Evolutionary conservation across 2,113 vertebrate genomes (phyloP).

Genomic region (Pygoscelis adeliae): DNA sequence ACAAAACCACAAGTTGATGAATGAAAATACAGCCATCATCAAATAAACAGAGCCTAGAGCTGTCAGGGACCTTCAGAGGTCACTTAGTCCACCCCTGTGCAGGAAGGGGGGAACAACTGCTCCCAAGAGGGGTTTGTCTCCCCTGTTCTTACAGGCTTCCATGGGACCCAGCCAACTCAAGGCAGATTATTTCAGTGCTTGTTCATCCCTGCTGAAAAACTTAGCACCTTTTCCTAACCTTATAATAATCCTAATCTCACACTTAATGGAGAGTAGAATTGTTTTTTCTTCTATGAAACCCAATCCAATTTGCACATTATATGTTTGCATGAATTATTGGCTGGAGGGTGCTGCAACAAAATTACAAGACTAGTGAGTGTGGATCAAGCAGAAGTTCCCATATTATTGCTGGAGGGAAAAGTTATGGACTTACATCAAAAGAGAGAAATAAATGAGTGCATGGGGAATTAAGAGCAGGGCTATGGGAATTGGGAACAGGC

Average conservation of each 20-base stretch:
- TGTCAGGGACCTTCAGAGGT: not conserved
- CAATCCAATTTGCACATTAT: not conserved
- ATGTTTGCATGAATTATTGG: not conserved
- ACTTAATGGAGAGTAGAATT: not conserved
- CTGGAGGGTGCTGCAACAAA: not conserved
- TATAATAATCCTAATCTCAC: not conserved
- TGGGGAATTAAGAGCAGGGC: not conserved
- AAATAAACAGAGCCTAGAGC: not conserved
- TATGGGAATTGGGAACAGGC: not conserved
- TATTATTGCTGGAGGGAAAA: not conserved
- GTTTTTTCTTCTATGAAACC: not conserved
- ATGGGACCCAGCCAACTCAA: rapidly evolving
- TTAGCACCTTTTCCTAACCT: not conserved
- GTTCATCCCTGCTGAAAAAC: not conserved
- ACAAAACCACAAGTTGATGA: not conserved
- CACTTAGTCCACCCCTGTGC: not conserved
- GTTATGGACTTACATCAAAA: not conserved
- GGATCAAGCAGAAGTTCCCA: not conserved
- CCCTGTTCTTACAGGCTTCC: not conserved
- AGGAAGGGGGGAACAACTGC: not conserved
- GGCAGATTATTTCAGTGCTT: not conserved
- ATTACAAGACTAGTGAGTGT: not conserved
- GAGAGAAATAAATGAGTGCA: not conserved
- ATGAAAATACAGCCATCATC: not conserved
- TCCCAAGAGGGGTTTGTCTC: not conserved